Evolutionary conservation across 2,113 vertebrate genomes (phyloP).

Genomic region (Casuarius casuarius): DNA sequence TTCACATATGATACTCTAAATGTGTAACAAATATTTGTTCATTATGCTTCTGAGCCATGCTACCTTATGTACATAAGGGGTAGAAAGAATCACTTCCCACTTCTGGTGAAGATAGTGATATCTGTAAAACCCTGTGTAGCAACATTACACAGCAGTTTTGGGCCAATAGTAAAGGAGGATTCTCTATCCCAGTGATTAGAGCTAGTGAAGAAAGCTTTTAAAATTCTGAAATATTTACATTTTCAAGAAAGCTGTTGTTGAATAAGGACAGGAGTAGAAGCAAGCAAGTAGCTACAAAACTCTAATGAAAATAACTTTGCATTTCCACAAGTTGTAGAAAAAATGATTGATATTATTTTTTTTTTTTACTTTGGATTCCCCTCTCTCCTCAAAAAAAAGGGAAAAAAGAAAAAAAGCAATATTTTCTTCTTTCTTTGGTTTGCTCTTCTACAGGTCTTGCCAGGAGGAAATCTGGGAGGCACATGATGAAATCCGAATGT

Average conservation of each 20-base stretch:
- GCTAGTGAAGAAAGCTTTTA: not conserved
- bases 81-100: not conserved
- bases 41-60: not conserved
- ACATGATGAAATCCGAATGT: not conserved
- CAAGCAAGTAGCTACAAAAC: slow-evolving; percentile 17
- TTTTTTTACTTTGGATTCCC: not conserved
- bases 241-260: slow-evolving; percentile 15
- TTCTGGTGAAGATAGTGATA: not conserved
- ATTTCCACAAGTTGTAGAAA: not conserved
- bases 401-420: not conserved
- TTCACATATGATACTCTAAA: not conserved
- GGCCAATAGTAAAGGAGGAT: not conserved
- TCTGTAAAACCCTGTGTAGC: not conserved
- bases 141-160: not conserved
- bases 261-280: not conserved
- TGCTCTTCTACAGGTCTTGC: not conserved
- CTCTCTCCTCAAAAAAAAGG: not conserved
- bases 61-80: not conserved
- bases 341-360: slow-evolving; percentile 2
- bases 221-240: slow-evolving; percentile 11
- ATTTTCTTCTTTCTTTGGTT: not conserved
- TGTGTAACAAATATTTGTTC: not conserved
- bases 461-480: not conserved
- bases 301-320: slow-evolving; percentile 30
- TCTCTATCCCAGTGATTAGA: not conserved